phyloP scores from a whole-genome alignment of 2,888 invertebrate species.

The Unio delphinus region DNA sequence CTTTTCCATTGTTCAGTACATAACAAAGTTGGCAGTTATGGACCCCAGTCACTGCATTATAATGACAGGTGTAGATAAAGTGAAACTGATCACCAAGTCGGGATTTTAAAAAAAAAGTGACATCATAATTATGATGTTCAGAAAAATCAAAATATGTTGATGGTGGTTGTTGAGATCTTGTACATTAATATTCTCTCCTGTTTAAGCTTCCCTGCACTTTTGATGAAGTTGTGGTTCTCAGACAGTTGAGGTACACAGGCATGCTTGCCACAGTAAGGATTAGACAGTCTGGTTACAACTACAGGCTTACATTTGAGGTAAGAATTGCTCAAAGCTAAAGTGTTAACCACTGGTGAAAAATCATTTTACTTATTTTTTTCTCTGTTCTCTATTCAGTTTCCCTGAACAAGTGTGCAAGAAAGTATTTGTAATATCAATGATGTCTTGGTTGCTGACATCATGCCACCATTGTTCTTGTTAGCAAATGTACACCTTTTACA shows the following conservation, averaged over 20 bases:
- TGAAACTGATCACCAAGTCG: neutral
- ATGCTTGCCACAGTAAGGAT: constrained; percentile 97
- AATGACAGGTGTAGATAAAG: too few species aligned
- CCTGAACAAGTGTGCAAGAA: too few species aligned
- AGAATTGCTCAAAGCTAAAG: constrained; percentile 2
- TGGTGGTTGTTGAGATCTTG: too few species aligned
- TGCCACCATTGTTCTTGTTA: too few species aligned
- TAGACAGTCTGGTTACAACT: constrained; percentile 94
- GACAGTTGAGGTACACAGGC: constrained; percentile 93
- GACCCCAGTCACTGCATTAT: too few species aligned
- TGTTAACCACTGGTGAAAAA: neutral
- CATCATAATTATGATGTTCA: neutral
- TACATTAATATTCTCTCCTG: constrained; percentile 1
- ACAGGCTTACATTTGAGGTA: constrained; percentile 88
- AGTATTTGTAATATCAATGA: too few species aligned
- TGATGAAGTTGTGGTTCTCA: constrained; percentile 92
- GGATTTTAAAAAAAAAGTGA: neutral
- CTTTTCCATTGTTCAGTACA: too few species aligned
- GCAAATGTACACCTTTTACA: too few species aligned
- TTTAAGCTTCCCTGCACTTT: constrained; percentile 86
- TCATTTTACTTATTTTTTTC: neutral
- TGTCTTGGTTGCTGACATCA: too few species aligned
- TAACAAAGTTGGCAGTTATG: too few species aligned
- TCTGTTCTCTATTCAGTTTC: neutral
- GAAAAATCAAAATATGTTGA: too few species aligned